These are phyloP conservation scores for Melanotaenia nigrans DNA, from an alignment of 2,797 vertebrate genomes.

Conservation along the genomic window DNA sequence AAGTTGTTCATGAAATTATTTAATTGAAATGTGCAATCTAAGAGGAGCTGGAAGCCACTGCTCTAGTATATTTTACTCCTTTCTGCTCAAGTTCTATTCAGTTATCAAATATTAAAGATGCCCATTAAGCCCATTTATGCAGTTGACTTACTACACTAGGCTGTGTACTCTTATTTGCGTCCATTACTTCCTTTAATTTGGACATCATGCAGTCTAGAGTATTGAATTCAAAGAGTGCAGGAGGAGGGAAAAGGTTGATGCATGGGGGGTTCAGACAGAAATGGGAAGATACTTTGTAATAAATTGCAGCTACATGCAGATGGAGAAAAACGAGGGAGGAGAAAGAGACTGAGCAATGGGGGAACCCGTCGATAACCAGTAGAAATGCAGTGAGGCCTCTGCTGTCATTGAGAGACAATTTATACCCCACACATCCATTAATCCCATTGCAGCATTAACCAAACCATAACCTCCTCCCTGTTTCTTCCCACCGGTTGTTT, in stretches of 20 bases:
- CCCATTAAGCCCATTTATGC: conserved; percentile 52
- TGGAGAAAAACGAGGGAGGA: conserved; percentile 18
- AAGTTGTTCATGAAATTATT: not conserved
- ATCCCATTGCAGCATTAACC: conserved; percentile 67
- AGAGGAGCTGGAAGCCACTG: not conserved
- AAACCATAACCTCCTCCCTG: conserved; percentile 37
- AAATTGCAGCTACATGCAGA: conserved; percentile 45
- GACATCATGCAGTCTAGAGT: conserved; percentile 66
- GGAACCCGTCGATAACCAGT: conserved; percentile 67
- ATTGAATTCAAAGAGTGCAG: conserved; percentile 60
- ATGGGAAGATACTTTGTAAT: conserved; percentile 47
- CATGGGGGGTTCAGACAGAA: conserved; percentile 43
- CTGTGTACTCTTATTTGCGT: conserved; percentile 43
- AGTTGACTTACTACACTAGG: conserved; percentile 41
- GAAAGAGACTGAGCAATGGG: conserved; percentile 56
- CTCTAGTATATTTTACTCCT: not conserved
- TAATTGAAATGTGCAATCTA: not conserved
- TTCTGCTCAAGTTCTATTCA: conserved; percentile 22
- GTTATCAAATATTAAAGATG: conserved; percentile 57
- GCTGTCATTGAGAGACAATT: conserved; percentile 69
- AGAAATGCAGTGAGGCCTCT: conserved; percentile 60
- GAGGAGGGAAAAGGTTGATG: conserved; percentile 38
- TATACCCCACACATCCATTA: conserved; percentile 69
- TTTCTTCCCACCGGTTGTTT: conserved; percentile 13
- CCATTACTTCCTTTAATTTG: conserved; percentile 64